Base-by-base conservation (phyloP, 2,888 invertebrate genomes). In the Eristalinus aeneus region DNA sequence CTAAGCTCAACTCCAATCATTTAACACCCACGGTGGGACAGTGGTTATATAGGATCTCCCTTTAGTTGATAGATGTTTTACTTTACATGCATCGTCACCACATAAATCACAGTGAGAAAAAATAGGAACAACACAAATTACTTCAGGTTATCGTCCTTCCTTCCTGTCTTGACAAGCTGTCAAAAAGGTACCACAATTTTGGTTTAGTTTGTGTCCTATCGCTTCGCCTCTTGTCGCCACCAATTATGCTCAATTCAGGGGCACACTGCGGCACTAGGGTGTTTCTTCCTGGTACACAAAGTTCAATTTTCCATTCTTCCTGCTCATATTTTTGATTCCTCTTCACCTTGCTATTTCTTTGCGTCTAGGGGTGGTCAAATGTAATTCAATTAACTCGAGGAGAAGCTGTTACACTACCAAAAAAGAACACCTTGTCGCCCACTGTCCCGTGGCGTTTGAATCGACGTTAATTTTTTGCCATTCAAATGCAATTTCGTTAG, bases 401-500 rank as follows among this genome's bases (percentile, higher is more conserved):
- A 58, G 68, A 67, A 83, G 73, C 78, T 74, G 77, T 71, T 65
- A 58, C 76, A 22, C 32, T 46, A 56, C 56, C 4, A 12, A 32
- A 78, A 80, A 71, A 27, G 67, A 61, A 61, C 61, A 54, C 60
- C 36, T 34, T 63, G 27, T 54, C 39, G 16, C 22, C 58, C 58
- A n/a, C 23, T 27, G 22, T 75, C 84, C 12, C 16, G 69, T 68
- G 79, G 63, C 31, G 56, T 8, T 22, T 76, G 69, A 63, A 20
- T n/a, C 20, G 64, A 22, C 46, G 46, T 46, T 46, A 68, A 60
- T 81, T 81, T 81, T 73, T 81, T 76, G 73, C 81, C 65, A 85
- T 85, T 85, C 85, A 85, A 85, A 85, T 85, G 81, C 85, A 85
- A 85, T 85, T 85, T 85, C 6, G 63, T 81, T 64, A 58, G 67